phyloP scores from a whole-genome alignment of 1,140 invertebrate genomes.

The Drosophila pachea region DNA sequence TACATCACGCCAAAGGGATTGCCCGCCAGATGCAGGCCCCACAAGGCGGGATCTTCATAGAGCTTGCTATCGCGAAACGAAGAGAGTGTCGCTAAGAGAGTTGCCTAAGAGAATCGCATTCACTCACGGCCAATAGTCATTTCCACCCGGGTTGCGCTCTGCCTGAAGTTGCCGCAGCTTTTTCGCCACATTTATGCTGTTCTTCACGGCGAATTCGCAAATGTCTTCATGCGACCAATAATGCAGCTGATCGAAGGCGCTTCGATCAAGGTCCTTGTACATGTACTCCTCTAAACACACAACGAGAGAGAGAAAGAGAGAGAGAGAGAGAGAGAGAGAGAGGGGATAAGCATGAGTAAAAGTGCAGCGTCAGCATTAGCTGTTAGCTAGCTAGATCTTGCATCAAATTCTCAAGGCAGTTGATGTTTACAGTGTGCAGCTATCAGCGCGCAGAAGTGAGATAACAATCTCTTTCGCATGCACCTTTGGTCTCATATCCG shows the following conservation, averaged over 20 bases:
- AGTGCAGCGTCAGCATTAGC: constrained; percentile 6
- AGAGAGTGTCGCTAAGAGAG: neutral
- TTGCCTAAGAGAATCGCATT: neutral
- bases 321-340: neutral
- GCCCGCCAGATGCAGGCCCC: constrained; percentile 83
- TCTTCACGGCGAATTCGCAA: constrained; percentile 75
- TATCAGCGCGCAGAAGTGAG: too few relatives aligned
- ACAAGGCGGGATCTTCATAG: constrained; percentile 37
- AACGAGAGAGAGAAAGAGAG: neutral
- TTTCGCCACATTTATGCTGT: constrained; percentile 85
- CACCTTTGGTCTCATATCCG: too few relatives aligned
- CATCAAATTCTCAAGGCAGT: neutral
- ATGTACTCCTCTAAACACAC: constrained; percentile 42
- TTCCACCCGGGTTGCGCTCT: constrained; percentile 83
- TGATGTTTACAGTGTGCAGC: neutral
- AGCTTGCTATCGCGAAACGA: constrained; percentile 26
- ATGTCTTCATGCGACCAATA: constrained; percentile 68
- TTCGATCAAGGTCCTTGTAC: constrained; percentile 39
- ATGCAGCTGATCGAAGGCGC: constrained; percentile 30
- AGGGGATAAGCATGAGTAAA: neutral
- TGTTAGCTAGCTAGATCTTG: neutral
- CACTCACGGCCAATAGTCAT: constrained; percentile 83
- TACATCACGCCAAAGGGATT: constrained; percentile 91
- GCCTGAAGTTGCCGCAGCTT: constrained; percentile 86
- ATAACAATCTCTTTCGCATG: too few relatives aligned